These are phyloP conservation scores for Protobothrops mucrosquamatus DNA, from an alignment of 2,113 vertebrate genomes.

Conservation along the genomic window DNA sequence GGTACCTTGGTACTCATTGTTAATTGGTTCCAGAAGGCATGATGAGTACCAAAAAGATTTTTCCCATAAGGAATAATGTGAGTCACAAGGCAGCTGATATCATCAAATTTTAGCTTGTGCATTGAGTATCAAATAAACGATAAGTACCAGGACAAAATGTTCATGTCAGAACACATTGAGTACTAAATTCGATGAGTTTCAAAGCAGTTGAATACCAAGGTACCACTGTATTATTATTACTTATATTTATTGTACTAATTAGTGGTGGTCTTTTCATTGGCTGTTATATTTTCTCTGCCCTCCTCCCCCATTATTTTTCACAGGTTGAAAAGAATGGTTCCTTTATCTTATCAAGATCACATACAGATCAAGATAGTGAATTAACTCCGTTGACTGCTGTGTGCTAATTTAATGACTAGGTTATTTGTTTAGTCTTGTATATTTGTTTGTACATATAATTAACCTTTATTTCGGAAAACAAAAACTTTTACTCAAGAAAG, in stretches of 20 bases:
- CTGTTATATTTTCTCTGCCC: neutral
- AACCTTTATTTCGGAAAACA: slow-evolving; percentile 57
- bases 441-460: slow-evolving; percentile 73
- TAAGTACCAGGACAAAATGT: neutral
- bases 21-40: neutral
- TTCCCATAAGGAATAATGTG: neutral
- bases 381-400: slow-evolving; percentile 37
- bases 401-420: slow-evolving; percentile 22
- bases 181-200: neutral
- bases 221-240: neutral
- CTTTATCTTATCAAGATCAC: slow-evolving; percentile 78
- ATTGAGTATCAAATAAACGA: neutral
- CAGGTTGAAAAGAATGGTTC: slow-evolving; percentile 81
- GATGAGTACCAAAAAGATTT: neutral
- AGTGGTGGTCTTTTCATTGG: neutral
- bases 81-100: neutral
- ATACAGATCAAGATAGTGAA: slow-evolving; percentile 60
- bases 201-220: neutral
- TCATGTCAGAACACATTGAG: neutral
- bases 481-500: slow-evolving; percentile 61
- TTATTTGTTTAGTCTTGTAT: slow-evolving; percentile 57
- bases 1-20: neutral
- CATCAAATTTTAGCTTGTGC: neutral
- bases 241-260: neutral
- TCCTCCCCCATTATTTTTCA: slow-evolving; percentile 23